Evolutionary conservation across 2,888 invertebrate genomes (phyloP).

Genomic region (Stictocephala bisonia): DNA sequence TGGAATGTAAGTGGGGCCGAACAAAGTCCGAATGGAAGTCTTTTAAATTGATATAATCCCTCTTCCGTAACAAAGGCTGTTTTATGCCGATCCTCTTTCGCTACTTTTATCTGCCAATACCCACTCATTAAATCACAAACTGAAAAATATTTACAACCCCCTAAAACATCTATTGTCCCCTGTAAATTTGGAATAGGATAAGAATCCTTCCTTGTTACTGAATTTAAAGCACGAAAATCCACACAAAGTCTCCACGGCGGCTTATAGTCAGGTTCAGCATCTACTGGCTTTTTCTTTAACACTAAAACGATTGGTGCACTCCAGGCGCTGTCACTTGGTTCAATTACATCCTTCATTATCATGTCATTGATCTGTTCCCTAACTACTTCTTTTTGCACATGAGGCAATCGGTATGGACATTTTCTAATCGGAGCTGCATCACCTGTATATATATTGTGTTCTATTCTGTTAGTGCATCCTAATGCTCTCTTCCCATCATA

Average conservation of each 20-base stretch:
- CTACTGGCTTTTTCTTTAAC: slow-evolving; percentile 10
- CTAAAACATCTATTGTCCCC: background rate
- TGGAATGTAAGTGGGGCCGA: slow-evolving; percentile 6
- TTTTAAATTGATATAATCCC: background rate
- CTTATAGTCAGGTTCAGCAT: background rate
- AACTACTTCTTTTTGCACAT: slow-evolving; percentile 14
- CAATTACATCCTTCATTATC: slow-evolving; percentile 22
- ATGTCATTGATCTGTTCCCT: background rate
- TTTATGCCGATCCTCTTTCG: background rate
- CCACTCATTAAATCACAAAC: slow-evolving; percentile 10
- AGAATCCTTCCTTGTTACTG: slow-evolving; percentile 1
- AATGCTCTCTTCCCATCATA: slow-evolving; percentile 2
- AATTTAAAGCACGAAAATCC: slow-evolving; percentile 22
- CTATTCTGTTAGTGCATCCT: slow-evolving; percentile 9
- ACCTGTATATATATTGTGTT: slow-evolving; percentile 35
- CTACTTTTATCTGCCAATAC: slow-evolving; percentile 28
- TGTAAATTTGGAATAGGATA: slow-evolving; percentile 14
- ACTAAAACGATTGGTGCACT: slow-evolving; percentile 19
- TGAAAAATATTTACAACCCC: slow-evolving; percentile 8
- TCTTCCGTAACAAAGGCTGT: slow-evolving; percentile 7
- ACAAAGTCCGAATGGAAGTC: background rate
- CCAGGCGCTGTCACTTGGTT: slow-evolving; percentile 32
- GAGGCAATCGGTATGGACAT: slow-evolving; percentile 23
- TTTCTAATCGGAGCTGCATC: slow-evolving; percentile 19
- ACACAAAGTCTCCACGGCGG: slow-evolving; percentile 26